These are phyloP conservation scores for Nomada lathburiana DNA, from an alignment of 2,888 invertebrate species.

Conservation along the genomic window DNA sequence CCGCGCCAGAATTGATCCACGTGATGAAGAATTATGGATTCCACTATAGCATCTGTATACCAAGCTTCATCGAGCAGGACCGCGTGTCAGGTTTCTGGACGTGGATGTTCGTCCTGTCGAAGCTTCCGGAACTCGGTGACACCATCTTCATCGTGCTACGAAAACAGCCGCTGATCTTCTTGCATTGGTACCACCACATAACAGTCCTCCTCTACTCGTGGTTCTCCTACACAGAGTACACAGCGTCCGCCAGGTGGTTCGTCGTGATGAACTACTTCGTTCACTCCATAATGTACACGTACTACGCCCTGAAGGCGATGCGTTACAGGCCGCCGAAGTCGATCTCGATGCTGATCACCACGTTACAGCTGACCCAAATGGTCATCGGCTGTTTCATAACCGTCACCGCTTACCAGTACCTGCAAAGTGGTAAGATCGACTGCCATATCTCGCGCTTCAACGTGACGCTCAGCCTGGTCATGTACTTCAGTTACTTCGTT, in stretches of 20 bases:
- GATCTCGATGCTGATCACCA: constrained; percentile 96
- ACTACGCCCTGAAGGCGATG: constrained; percentile 94
- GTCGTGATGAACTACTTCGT: constrained; percentile 97
- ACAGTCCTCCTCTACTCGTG: constrained; percentile 97
- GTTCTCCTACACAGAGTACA: constrained; percentile 96
- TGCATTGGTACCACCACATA: constrained; percentile 99
- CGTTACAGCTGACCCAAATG: constrained; percentile 96
- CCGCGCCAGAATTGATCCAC: constrained; percentile 96
- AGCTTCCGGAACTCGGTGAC: constrained; percentile 98
- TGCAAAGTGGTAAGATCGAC: constrained; percentile 88
- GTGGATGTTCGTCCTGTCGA: constrained; percentile 98
- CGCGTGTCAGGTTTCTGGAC: constrained; percentile 99
- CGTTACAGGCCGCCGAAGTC: constrained; percentile 93
- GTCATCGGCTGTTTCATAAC: constrained; percentile 96
- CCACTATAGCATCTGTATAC: constrained; percentile 98
- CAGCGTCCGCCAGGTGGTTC: constrained; percentile 96
- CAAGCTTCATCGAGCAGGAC: constrained; percentile 95
- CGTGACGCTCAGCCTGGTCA: constrained; percentile 94
- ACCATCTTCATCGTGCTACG: constrained; percentile 97
- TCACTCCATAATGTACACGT: constrained; percentile 94
- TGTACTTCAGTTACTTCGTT: constrained; percentile 97
- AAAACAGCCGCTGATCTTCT: constrained; percentile 96
- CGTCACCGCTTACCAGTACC: constrained; percentile 93
- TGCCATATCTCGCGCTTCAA: constrained; percentile 94
- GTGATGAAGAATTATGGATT: constrained; percentile 95